A percentile compares a stretch with the other conserved stretches of the same genome.
Conservation (phyloP, 2,888 invertebrate species). For the Eupithecia insigniata region DNA sequence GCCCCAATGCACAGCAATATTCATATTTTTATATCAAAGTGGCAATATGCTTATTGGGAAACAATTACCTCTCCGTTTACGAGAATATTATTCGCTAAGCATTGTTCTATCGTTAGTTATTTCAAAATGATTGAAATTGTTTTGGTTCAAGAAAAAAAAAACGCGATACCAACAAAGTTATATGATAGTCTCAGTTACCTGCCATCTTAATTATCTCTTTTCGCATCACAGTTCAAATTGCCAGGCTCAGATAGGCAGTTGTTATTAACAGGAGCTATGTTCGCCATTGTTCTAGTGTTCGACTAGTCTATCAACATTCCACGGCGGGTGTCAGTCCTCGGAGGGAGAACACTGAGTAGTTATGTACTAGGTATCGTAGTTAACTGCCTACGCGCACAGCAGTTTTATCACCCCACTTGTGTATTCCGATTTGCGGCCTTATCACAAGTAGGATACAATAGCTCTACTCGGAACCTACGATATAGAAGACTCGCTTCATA, state of each 20-base stretch:
- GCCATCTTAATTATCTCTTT: slow-evolving; percentile 23
- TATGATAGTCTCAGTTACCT: slow-evolving; percentile 11
- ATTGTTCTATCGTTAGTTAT: background rate
- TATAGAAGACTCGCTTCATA: background rate
- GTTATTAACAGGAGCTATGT: slow-evolving; percentile 52
- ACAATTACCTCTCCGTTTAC: slow-evolving; percentile 53
- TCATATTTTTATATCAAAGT: slow-evolving; percentile 75
- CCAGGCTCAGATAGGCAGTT: slow-evolving; percentile 46
- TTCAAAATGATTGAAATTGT: background rate
- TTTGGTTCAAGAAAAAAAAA: background rate
- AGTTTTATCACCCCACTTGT: slow-evolving; percentile 50
- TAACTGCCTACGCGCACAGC: slow-evolving; percentile 41
- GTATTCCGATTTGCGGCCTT: slow-evolving; percentile 41
- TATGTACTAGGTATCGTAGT: slow-evolving; percentile 22
- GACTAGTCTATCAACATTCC: slow-evolving; percentile 68
- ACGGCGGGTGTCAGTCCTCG: slow-evolving; percentile 55
- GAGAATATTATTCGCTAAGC: slow-evolving; percentile 8
- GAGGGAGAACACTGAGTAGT: slow-evolving; percentile 43
- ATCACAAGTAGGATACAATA: background rate
- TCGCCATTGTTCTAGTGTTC: slow-evolving; percentile 62
- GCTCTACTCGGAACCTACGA: background rate
- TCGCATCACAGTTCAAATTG: slow-evolving; percentile 35
- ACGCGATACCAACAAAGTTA: background rate
- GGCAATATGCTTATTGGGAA: slow-evolving; percentile 72
- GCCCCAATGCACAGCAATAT: slow-evolving; percentile 72